Evolutionary conservation across 2,888 invertebrate species (phyloP).

Genomic region (Eurois occulta): DNA sequence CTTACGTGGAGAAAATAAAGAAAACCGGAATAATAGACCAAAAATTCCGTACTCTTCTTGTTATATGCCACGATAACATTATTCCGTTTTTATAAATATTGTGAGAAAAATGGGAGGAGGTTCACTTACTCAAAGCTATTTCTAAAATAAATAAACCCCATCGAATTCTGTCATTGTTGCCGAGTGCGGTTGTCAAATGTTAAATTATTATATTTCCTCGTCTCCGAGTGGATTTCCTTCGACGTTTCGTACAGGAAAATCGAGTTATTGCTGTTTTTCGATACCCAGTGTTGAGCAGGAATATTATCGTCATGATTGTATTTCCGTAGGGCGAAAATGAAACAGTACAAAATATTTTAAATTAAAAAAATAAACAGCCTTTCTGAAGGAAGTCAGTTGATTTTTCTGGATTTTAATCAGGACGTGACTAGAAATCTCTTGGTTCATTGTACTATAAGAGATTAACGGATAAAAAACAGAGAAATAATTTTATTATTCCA

Average conservation of each 20-base stretch:
- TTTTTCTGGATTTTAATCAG: not conserved
- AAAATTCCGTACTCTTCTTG: too few species aligned
- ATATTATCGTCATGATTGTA: conserved; percentile 30
- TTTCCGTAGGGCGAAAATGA: conserved; percentile 30
- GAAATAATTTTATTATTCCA: too few species aligned
- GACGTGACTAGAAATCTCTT: not conserved
- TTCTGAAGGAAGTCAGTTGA: not conserved
- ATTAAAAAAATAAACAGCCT: not conserved
- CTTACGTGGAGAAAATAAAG: not conserved
- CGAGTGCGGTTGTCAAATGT: conserved; percentile 3
- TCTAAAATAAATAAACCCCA: not conserved
- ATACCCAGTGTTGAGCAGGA: conserved; percentile 23
- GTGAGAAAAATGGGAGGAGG: not conserved
- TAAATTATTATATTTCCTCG: conserved; percentile 60
- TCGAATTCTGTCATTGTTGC: not conserved
- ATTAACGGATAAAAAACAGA: conserved; percentile 20
- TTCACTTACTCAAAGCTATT: not conserved
- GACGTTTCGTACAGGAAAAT: conserved; percentile 35
- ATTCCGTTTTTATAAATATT: not conserved
- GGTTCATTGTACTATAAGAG: conserved; percentile 2
- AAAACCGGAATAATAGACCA: not conserved
- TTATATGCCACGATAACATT: too few species aligned
- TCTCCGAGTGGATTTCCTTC: conserved; percentile 50
- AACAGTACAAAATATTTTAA: not conserved
- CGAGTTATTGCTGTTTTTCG: conserved; percentile 38